These are phyloP conservation scores for Glandiceps talaboti DNA, from an alignment of 53 echinoderm and acorn worm species.

Conservation along the genomic window DNA sequence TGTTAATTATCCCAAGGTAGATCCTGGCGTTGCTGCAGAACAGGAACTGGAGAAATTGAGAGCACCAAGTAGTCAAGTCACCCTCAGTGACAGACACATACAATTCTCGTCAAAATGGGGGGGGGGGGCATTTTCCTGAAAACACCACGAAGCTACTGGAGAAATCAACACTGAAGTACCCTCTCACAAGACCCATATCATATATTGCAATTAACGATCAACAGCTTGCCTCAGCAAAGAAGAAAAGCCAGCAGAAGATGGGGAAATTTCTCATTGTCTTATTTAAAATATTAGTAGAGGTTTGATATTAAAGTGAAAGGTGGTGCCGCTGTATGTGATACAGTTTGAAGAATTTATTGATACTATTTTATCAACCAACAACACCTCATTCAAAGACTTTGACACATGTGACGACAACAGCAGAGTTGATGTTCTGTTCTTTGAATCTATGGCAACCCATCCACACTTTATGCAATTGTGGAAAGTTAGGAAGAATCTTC, in stretches of 20 bases:
- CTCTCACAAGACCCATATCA: not conserved
- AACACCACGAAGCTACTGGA: not conserved
- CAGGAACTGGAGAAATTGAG: slow-evolving; percentile 4
- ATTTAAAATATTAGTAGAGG: too few species aligned
- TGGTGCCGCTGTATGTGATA: slow-evolving; percentile 2
- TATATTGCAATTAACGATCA: not conserved
- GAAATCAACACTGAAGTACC: not conserved
- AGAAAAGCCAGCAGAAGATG: too few species aligned
- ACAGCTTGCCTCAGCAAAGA: slow-evolving; percentile 19
- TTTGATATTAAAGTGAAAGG: not conserved
- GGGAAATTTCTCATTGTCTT: not conserved
- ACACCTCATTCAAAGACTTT: not conserved
- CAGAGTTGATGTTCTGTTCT: not conserved
- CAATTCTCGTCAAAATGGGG: too few species aligned
- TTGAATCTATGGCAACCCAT: not conserved
- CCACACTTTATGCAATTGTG: not conserved
- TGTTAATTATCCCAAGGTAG: slow-evolving; percentile 10
- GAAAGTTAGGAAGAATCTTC: slow-evolving; percentile 19
- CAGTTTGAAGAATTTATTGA: not conserved
- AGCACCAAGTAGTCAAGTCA: not conserved
- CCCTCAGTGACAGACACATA: not conserved
- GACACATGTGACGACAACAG: not conserved
- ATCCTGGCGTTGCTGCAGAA: slow-evolving; percentile 9
- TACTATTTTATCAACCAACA: not conserved
- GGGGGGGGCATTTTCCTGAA: too few species aligned